These are phyloP conservation scores for Orchestia grillus DNA, from an alignment of 1,140 invertebrate species.

Conservation along the genomic window DNA sequence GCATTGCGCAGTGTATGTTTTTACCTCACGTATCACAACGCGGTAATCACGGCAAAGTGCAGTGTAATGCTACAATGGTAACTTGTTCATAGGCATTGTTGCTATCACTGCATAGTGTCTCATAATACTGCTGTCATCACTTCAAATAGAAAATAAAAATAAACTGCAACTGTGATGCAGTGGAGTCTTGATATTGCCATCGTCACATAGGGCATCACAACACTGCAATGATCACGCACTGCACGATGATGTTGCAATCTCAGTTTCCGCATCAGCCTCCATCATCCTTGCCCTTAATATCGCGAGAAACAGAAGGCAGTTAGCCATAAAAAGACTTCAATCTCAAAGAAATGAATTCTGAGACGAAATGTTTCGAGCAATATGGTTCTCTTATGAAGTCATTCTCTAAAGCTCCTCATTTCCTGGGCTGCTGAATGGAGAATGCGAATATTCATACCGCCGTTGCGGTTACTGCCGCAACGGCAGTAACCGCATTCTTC, in stretches of 20 bases:
- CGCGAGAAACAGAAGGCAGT: not conserved
- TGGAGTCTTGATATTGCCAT: not conserved
- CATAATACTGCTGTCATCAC: too few species aligned
- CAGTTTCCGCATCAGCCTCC: not conserved
- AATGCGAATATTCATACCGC: not conserved
- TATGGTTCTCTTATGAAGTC: conserved; percentile 8
- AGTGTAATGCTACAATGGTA: too few species aligned
- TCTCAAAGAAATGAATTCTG: not conserved
- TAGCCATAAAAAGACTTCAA: not conserved
- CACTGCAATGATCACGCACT: not conserved
- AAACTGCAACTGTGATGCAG: not conserved
- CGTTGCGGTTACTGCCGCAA: not conserved
- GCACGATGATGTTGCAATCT: not conserved
- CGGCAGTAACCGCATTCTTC: not conserved
- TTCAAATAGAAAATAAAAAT: too few species aligned
- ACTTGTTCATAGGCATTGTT: too few species aligned
- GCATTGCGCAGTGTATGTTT: too few species aligned
- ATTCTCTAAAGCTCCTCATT: not conserved
- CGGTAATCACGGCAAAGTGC: too few species aligned
- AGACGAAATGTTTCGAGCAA: not conserved
- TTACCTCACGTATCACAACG: too few species aligned
- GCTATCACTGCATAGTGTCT: too few species aligned
- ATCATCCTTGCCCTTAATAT: not conserved
- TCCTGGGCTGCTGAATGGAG: not conserved
- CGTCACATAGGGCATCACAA: not conserved